These are phyloP conservation scores for Acleris literana DNA, from an alignment of 2,888 invertebrate species.

Conservation along the genomic window DNA sequence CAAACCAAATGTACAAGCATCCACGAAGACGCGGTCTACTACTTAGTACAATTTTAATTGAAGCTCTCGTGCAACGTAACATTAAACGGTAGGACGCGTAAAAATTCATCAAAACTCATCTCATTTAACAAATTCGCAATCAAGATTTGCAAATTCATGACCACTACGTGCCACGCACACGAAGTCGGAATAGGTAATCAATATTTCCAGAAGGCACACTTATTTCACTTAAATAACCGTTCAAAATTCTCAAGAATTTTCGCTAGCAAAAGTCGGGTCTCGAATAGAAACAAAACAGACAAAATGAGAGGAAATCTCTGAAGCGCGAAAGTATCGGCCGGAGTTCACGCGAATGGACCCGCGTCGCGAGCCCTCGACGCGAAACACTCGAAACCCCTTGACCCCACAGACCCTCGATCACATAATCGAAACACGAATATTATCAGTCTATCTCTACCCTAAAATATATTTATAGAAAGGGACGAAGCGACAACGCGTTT, in stretches of 20 bases:
- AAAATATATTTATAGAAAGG: slow-evolving; percentile 38
- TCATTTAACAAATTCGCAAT: no score
- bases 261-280: slow-evolving; percentile 66
- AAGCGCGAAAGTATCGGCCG: slow-evolving; percentile 63
- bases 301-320: slow-evolving; percentile 61
- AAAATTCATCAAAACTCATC: no score
- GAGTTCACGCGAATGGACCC: slow-evolving; percentile 52
- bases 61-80: no score
- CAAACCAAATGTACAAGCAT: no score
- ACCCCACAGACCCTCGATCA: slow-evolving; percentile 48
- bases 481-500: slow-evolving; percentile 32
- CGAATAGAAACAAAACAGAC: slow-evolving; percentile 65
- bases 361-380: slow-evolving; percentile 44
- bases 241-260: slow-evolving; percentile 60
- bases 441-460: slow-evolving; percentile 42
- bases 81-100: no score
- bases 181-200: slow-evolving; percentile 8
- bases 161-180: no score
- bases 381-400: slow-evolving; percentile 44
- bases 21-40: no score
- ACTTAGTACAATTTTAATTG: no score
- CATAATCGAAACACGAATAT: slow-evolving; percentile 46
- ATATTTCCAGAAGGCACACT: slow-evolving; percentile 46
- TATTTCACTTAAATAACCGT: slow-evolving; percentile 64
- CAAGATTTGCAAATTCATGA: no score